A percentile compares a stretch with the other conserved stretches of the same genome.
These are phyloP conservation scores for Teinopalpus imperialis DNA, from an alignment of 2,888 invertebrate genomes.

Conservation along the genomic window DNA sequence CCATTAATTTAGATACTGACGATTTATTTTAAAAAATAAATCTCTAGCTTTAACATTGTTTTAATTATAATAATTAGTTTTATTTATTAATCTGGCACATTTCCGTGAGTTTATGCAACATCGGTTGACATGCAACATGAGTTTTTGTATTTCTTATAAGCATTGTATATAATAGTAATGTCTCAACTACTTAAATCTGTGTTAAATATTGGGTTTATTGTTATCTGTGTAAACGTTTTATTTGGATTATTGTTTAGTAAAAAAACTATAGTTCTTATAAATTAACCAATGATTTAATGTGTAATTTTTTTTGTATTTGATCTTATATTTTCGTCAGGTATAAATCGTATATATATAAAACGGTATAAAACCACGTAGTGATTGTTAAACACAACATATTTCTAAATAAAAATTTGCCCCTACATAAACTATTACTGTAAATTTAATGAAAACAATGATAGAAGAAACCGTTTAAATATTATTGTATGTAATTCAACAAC, in stretches of 20 bases:
- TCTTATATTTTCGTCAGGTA: too few relatives aligned
- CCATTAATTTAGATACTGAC: not conserved
- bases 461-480: too few relatives aligned
- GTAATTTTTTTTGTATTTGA: too few relatives aligned
- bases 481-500: too few relatives aligned
- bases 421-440: too few relatives aligned
- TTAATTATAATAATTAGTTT: conserved; percentile 3
- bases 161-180: conserved; percentile 18
- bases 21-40: conserved; percentile 18
- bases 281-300: not conserved
- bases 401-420: too few relatives aligned
- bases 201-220: conserved; percentile 6
- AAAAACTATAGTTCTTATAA: not conserved
- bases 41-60: conserved; percentile 21
- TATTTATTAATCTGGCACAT: conserved; percentile 18
- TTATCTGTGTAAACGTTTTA: not conserved
- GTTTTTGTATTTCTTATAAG: conserved; percentile 2
- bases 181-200: conserved; percentile 13
- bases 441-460: too few relatives aligned
- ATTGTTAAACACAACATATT: too few relatives aligned
- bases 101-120: not conserved
- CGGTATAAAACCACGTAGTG: too few relatives aligned
- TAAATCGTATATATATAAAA: too few relatives aligned
- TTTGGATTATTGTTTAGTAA: not conserved
- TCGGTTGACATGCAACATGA: not conserved